Evolutionary conservation across 1,140 invertebrate species (phyloP), one percentile per base, ranked within the genome.

Genomic region (Oreohelix idahoensis): DNA sequence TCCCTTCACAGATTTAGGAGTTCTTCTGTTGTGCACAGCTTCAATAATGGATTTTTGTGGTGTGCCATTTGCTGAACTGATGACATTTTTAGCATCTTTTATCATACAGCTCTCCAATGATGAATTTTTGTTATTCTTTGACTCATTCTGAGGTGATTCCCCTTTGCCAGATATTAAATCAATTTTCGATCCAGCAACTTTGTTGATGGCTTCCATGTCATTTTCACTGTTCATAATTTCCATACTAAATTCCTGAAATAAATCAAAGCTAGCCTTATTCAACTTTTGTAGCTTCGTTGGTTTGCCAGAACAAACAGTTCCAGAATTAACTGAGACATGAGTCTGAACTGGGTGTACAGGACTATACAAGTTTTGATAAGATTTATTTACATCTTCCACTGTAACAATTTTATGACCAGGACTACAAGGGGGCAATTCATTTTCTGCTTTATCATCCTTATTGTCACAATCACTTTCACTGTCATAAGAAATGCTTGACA

Each of bases 161-260:
- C 29, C 29, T 66, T 23, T 20, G 26, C 20, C 51, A 4, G 51
- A 32, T 32, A 66, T 2, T 10, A 32, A 29, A 32, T 32, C 63
- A 8, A 10, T 32, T 35, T 32, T 32, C 20, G 51, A 11, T 32
- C 32, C 29, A 66, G 23, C 17, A 32, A 11, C 29, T 29, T 66
- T 4, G 29, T 17, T 13, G 11, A 35, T 10, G 29, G 63, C 2
- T 32, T 66, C 63, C 23, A 58, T 17, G 10, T 79, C 77, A 1
- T 66, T 35, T 5, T 79, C 58, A 38, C 35, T 29, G 26, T 53
- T n/a, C 32, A 38, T 8, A 39, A 45, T 69, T n/a, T 66, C 35
- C 32, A 38, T 53, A 53, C 32, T 42, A 79, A 79, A 69, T 23
- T 79, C 58, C 8, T 79, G 51, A 4, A 63, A 69, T 1, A 79